A percentile compares a stretch with the other conserved stretches of the same genome.
These are phyloP conservation scores for Phortica variegata DNA, from an alignment of 1,140 invertebrate genomes.

Conservation along the genomic window DNA sequence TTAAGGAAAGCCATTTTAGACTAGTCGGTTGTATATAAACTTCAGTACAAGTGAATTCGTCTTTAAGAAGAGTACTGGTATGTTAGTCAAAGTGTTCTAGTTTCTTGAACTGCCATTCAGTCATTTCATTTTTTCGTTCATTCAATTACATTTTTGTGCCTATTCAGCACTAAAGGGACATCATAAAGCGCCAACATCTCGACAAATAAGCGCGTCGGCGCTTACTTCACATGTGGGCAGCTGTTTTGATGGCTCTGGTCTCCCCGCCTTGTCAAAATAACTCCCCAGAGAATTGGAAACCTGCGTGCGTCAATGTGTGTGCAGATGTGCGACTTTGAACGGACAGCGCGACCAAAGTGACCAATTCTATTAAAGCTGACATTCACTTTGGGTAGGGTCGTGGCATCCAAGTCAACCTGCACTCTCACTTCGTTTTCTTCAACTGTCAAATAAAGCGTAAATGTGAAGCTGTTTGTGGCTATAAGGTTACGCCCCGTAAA, in stretches of 20 bases:
- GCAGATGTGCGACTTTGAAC: constrained; percentile 7
- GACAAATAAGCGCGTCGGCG: constrained; percentile 34
- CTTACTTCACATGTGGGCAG: not conserved
- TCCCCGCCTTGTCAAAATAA: constrained; percentile 25
- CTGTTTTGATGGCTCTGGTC: not conserved
- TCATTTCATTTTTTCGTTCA: too few species aligned
- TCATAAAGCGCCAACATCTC: constrained; percentile 53
- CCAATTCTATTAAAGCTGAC: constrained; percentile 46
- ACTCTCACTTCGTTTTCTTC: constrained; percentile 1
- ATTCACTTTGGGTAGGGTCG: constrained; percentile 10
- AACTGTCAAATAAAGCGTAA: constrained; percentile 31
- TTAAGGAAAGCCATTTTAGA: too few species aligned
- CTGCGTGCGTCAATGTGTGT: constrained; percentile 23
- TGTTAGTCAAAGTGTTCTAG: too few species aligned
- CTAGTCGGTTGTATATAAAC: too few species aligned
- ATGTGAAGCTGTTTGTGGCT: constrained; percentile 46
- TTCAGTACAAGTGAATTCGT: too few species aligned
- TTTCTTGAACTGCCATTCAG: too few species aligned
- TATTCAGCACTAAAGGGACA: constrained; percentile 53
- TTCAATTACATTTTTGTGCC: constrained; percentile 55
- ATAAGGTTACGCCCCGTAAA: too few species aligned
- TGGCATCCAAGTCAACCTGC: not conserved
- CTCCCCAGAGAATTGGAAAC: constrained; percentile 35
- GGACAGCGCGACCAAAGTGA: constrained; percentile 43
- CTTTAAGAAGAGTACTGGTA: too few species aligned